Percentiles rank a stretch among this genome's conserved stretches.
Evolutionary conservation across 2,797 vertebrate species (phyloP).

Genomic region (Malurus splendens): DNA sequence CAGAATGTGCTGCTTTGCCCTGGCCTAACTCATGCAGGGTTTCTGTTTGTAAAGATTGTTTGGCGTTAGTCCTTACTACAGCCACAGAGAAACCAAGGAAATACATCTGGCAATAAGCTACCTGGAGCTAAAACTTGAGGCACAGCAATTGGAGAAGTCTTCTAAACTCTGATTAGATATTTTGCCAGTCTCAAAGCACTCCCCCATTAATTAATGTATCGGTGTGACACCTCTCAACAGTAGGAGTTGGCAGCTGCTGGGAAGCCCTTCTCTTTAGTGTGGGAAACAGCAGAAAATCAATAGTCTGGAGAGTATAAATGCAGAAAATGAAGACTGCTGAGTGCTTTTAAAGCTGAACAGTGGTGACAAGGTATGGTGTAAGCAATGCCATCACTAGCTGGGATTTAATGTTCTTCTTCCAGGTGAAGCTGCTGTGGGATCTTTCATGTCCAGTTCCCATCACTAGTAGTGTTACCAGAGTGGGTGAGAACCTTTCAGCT

Average conservation of each 20-base stretch:
- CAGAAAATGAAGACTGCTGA: neutral
- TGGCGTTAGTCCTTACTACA: neutral
- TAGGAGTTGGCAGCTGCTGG: neutral
- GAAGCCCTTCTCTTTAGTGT: neutral
- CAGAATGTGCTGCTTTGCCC: neutral
- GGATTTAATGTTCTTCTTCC: neutral
- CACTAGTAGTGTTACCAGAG: neutral
- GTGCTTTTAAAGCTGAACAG: neutral
- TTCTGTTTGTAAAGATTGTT: neutral
- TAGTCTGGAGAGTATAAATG: neutral
- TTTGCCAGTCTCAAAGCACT: neutral
- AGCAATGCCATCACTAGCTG: neutral
- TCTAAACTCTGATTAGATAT: neutral
- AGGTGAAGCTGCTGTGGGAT: neutral
- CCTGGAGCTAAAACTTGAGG: neutral
- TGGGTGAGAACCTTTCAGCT: neutral
- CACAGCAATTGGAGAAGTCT: neutral
- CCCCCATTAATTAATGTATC: neutral
- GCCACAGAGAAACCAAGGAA: neutral
- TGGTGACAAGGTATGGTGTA: neutral
- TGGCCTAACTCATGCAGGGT: rapidly evolving
- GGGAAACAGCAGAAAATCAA: neutral
- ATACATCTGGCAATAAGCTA: neutral
- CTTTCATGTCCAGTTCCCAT: neutral
- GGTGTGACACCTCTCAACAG: neutral